Base-by-base conservation (phyloP, 2,113 vertebrate species). In the Bungarus multicinctus region DNA sequence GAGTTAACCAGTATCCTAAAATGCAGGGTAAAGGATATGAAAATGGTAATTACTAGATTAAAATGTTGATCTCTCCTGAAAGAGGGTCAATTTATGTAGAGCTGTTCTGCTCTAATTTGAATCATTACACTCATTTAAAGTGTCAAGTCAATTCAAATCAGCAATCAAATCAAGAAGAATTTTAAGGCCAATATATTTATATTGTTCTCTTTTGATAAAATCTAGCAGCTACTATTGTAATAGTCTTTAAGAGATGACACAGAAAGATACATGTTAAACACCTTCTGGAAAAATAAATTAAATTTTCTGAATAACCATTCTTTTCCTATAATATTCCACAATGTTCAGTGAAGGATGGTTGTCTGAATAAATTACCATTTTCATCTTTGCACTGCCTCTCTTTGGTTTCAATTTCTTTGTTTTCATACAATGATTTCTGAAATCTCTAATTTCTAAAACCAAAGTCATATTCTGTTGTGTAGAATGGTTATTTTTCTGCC, bases 401-500 rank as follows among this genome's bases (percentile, higher is more conserved):
- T 93, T 60, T 9, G 81, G 87, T 25, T 7, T 14, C 27, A 52
- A 60, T 3, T 16, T 30, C 12, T 39, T 1, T 12, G 53, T 60
- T 34, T 23, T 60, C 54, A 60, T 86, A 27, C 5, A 90, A 93
- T 39, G 1, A 25, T 18, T 90, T 69, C 47, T 52, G 92, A 54
- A 43, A 30, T 60, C n/a, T 74, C 34, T 11, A 54, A 64, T 94
- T 95, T 43, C 52, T 94, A 87, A 69, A 87, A 30, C 45, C 45
- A 58, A 64, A 34, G 27, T 81, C 60, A 91, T 88, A 58, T 87
- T n/a, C 20, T 27, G 20, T 57, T 74, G 3, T 0, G 0, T 27
- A 43, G 18, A 57, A 27, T 8, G 39, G 50, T 47, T 74, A 88
- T 90, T 55, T 87, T 16, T 52, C 86, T 58, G 87, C 22, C 43